These are phyloP conservation scores for Papilio polytes DNA, from an alignment of 1,140 invertebrate species.

Conservation along the genomic window DNA sequence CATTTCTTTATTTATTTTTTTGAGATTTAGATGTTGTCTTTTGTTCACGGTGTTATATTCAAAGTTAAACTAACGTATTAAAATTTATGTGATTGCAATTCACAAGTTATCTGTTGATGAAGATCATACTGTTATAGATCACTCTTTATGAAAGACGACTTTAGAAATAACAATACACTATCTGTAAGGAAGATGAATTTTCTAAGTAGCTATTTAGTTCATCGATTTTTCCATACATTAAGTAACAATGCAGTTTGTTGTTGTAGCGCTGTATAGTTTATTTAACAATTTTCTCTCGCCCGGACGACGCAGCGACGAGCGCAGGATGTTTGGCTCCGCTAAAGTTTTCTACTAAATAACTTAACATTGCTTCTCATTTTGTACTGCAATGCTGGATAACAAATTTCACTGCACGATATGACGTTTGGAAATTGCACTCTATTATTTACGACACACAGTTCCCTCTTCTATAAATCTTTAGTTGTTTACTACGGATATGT, in stretches of 20 bases:
- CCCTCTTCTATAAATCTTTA: background rate
- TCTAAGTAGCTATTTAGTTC: background rate
- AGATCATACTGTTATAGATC: background rate
- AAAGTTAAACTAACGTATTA: background rate
- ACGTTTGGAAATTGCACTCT: conserved; percentile 14
- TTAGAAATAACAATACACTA: background rate
- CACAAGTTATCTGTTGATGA: background rate
- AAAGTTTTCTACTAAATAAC: conserved; percentile 27
- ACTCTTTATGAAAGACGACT: background rate
- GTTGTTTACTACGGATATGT: background rate
- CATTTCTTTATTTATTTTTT: background rate
- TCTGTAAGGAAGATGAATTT: background rate
- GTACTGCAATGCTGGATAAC: conserved; percentile 22
- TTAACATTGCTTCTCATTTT: conserved; percentile 26
- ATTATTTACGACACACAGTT: conserved; percentile 1
- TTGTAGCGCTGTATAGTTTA: background rate
- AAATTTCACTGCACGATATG: conserved; percentile 14
- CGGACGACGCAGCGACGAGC: background rate
- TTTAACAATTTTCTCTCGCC: background rate
- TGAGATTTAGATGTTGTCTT: background rate
- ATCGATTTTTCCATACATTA: background rate
- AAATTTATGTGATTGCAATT: background rate
- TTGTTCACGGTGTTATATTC: background rate
- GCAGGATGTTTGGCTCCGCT: conserved; percentile 19
- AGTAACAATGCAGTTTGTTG: background rate